Base-by-base conservation (phyloP, 2,113 vertebrate genomes). In the Pseudorasbora parva region DNA sequence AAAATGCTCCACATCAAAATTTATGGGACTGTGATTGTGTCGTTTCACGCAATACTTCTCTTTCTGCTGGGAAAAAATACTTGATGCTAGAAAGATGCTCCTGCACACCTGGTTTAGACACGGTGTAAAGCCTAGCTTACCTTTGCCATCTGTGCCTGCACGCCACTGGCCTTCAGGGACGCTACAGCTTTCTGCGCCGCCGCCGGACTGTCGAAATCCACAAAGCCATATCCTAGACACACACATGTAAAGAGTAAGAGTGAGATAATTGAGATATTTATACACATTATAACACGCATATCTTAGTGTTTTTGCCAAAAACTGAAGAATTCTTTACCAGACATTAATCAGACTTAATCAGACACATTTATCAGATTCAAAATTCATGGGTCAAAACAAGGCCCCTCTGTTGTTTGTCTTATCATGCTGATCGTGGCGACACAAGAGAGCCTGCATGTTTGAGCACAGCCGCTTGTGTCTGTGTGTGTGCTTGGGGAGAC, bases 121-220 rank as follows among this genome's bases (percentile, higher is more conserved):
- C 5, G 8, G 5, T n/a, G 62, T 41, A 81, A 81, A 81, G 27
- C 30, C 51, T n/a, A 69, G 62, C 64, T 93, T 97, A 99, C 98
- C 96, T 99, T 99, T 88, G 98, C 98, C 98, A 99, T 99, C 95
- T 99, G 98, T 0, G 98, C 98, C 93, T 99, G 98, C 64, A 99
- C 98, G 0, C 98, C 98, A 86, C 96, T 99, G 90, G 98, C 98
- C 93, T 99, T 99, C 86, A 99, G 96, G 64, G 98, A 98, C 10
- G 97, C 96, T 91, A 99, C 98, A 12, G 98, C 98, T 93, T 99
- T 99, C 94, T 99, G 98, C 84, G 98, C 98, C n/a, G 97, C 98
- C 86, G 98, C 97, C 0, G 97, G 97, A 92, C 96, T 99, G 95
- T 99, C 98, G 88, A 99, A 99, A 95, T 99, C 98, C 93, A 99